phyloP scores from a whole-genome alignment of 1,140 invertebrate genomes.

The Drosophila pseudoobscura region DNA sequence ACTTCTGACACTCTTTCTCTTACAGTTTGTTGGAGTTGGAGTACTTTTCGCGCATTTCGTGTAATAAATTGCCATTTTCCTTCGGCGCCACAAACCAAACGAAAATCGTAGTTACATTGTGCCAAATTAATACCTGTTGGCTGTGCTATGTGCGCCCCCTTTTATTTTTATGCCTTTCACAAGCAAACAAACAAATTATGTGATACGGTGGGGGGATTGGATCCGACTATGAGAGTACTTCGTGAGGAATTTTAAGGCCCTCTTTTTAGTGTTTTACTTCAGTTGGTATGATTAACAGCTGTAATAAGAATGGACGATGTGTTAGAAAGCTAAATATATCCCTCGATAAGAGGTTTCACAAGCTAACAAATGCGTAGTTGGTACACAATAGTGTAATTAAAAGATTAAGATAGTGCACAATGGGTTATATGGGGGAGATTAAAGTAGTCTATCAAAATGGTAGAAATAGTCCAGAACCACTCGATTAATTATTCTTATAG shows the following conservation, averaged over 20 bases:
- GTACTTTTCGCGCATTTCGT: constrained; percentile 68
- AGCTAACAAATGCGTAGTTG: too few species aligned
- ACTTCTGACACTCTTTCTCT: background rate
- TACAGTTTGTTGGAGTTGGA: constrained; percentile 31
- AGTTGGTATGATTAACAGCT: background rate
- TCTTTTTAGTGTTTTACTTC: too few species aligned
- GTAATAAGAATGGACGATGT: background rate
- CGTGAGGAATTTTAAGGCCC: background rate
- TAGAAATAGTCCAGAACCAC: too few species aligned
- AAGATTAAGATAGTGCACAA: too few species aligned
- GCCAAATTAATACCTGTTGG: constrained; percentile 77
- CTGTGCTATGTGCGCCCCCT: constrained; percentile 16
- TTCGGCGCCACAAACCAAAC: constrained; percentile 47
- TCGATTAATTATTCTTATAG: too few species aligned
- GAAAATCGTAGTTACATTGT: constrained; percentile 53
- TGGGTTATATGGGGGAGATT: too few species aligned
- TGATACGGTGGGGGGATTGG: background rate
- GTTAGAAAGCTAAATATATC: too few species aligned
- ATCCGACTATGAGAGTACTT: constrained; percentile 1
- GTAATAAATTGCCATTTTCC: constrained; percentile 70
- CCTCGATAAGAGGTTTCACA: too few species aligned
- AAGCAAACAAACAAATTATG: constrained; percentile 40
- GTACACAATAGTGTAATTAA: too few species aligned
- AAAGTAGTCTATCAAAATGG: too few species aligned
- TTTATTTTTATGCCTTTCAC: constrained; percentile 37